Evolutionary conservation across 2,888 invertebrate genomes (phyloP).

Genomic region (Tipula helvola): DNA sequence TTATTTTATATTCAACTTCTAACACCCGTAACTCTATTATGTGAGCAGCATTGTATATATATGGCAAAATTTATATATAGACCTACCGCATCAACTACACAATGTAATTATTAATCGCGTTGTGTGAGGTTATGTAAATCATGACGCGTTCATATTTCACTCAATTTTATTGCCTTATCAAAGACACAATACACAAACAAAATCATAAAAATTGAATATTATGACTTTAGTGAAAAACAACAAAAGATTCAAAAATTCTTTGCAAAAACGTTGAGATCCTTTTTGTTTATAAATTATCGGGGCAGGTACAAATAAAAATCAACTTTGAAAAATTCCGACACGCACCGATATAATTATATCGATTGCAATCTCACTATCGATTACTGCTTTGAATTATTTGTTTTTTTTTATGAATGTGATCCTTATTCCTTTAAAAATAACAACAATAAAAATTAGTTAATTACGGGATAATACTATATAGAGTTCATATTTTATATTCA

Average conservation of each 20-base stretch:
- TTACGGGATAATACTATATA: neutral
- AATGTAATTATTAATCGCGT: neutral
- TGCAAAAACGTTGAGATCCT: neutral
- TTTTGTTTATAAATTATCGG: neutral
- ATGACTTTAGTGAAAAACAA: neutral
- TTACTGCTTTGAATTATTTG: neutral
- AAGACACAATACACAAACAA: neutral
- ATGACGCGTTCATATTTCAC: neutral
- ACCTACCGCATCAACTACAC: neutral
- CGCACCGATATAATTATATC: neutral
- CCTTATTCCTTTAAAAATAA: neutral
- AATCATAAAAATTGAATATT: neutral
- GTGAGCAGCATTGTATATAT: neutral
- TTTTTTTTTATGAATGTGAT: neutral
- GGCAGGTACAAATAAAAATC: neutral
- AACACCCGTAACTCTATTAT: neutral
- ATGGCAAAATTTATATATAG: neutral
- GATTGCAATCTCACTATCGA: neutral
- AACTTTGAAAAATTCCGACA: neutral
- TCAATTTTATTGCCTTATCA: neutral
- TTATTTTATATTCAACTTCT: neutral
- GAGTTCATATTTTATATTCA: neutral
- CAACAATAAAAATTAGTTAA: neutral
- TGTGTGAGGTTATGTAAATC: neutral
- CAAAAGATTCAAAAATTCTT: neutral